A percentile compares a stretch with the other conserved stretches of the same genome.
Evolutionary conservation across 2,888 invertebrate species (phyloP).

Genomic region (Villa cingulata): DNA sequence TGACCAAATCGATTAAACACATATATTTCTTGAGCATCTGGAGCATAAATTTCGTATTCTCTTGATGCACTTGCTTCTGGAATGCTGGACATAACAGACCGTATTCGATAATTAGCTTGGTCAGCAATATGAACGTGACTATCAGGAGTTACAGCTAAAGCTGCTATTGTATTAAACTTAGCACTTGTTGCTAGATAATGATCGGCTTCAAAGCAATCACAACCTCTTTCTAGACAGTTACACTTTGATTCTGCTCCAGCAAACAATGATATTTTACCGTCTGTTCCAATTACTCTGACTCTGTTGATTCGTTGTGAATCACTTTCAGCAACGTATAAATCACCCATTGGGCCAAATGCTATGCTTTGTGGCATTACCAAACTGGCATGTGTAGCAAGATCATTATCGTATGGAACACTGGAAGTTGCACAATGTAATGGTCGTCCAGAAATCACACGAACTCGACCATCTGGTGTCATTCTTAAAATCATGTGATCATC

Average conservation of each 20-base stretch:
- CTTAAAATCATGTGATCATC: constrained; percentile 93
- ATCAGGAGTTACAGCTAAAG: constrained; percentile 84
- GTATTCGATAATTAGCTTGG: constrained; percentile 78
- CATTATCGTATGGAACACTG: constrained; percentile 62
- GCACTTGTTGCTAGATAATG: constrained; percentile 85
- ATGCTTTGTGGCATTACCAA: constrained; percentile 90
- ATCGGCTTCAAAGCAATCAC: constrained; percentile 85
- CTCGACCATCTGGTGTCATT: constrained; percentile 78
- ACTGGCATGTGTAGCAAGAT: constrained; percentile 80
- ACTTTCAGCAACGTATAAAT: constrained; percentile 88
- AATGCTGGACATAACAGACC: constrained; percentile 79
- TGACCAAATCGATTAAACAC: constrained; percentile 90
- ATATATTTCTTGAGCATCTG: constrained; percentile 89
- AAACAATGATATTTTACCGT: constrained; percentile 84
- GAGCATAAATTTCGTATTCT: constrained; percentile 88
- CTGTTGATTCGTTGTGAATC: constrained; percentile 90
- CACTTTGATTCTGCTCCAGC: constrained; percentile 91
- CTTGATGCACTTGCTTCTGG: constrained; percentile 70
- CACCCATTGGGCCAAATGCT: constrained; percentile 82
- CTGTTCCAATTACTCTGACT: constrained; percentile 79
- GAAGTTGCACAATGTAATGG: constrained; percentile 86
- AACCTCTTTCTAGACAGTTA: constrained; percentile 80
- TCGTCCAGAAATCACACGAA: constrained; percentile 85
- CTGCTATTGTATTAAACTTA: constrained; percentile 86
- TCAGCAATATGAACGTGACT: constrained; percentile 92